Evolutionary conservation across 1,140 invertebrate species (phyloP).

Genomic region (Grapholita molesta): DNA sequence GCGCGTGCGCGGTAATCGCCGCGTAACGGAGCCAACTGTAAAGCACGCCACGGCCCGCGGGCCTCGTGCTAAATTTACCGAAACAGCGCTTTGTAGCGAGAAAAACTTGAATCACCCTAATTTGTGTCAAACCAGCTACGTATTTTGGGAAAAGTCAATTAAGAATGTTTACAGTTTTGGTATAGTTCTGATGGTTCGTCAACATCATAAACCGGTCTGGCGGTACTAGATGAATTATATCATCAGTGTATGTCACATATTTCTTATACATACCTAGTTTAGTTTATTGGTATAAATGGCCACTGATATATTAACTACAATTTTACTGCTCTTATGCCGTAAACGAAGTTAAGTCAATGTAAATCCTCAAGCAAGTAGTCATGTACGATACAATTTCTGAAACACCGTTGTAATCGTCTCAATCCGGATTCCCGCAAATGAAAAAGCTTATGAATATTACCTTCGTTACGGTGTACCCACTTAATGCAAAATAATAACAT

Average conservation of each 20-base stretch:
- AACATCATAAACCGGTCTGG: not conserved
- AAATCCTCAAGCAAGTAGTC: too few species aligned
- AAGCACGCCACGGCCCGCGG: slow-evolving; percentile 65
- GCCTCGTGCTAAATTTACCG: slow-evolving; percentile 74
- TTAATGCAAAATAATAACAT: not conserved
- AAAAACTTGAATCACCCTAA: slow-evolving; percentile 66
- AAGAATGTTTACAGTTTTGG: slow-evolving; percentile 19
- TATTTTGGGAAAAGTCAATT: slow-evolving; percentile 32
- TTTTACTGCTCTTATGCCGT: too few species aligned
- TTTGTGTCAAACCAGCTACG: slow-evolving; percentile 31
- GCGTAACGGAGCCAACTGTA: slow-evolving; percentile 75
- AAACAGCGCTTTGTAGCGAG: slow-evolving; percentile 71
- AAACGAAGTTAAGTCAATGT: too few species aligned
- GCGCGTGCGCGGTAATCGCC: slow-evolving; percentile 66
- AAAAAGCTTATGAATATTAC: not conserved
- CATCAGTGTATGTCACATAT: too few species aligned
- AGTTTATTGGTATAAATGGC: too few species aligned
- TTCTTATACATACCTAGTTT: too few species aligned
- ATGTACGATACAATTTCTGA: not conserved
- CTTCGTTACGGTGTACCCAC: not conserved
- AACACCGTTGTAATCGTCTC: not conserved
- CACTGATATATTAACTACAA: too few species aligned
- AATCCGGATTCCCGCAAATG: not conserved
- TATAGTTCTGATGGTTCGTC: not conserved
- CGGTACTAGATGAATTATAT: too few species aligned